Evolutionary conservation across 2,888 invertebrate species (phyloP), one percentile per base, ranked within the genome.

Genomic region (Brachycybe producta): DNA sequence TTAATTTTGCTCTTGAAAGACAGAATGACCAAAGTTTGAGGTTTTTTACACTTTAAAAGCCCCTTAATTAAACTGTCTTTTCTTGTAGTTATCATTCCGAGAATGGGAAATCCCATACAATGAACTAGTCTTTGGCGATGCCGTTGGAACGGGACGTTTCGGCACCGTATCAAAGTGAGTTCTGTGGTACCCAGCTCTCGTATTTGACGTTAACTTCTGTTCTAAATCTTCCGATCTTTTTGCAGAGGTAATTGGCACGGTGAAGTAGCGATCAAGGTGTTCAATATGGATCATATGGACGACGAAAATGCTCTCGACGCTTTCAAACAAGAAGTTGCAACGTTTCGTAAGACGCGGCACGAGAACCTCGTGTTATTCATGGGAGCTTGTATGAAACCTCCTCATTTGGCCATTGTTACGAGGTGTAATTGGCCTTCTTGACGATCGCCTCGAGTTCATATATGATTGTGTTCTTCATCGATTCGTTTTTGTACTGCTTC

Each of bases 31-130:
- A n/a, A n/a, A n/a, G n/a, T n/a, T n/a, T n/a, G n/a, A n/a, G n/a
- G n/a, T n/a, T n/a, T n/a, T n/a, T n/a, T n/a, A n/a, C n/a, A n/a
- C n/a, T n/a, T n/a, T n/a, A n/a, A n/a, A n/a, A n/a, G n/a, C n/a
- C n/a, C n/a, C 32, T 32, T 11, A 13, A 11, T 32, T 32, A 11
- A 32, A 41, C 32, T 36, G 57, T 69, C 35, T 52, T 42, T 54
- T 49, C 19, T 35, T 45, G 28, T 69, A 83, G 83, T 70, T 90
- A 57, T 90, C 88, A 1, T 79, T 88, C 73, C 78, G 87, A 62
- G 94, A 95, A 66, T 95, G 95, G 95, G 92, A 95, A 72, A 95
- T 95, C 66, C 92, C 94, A n/a, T 94, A 80, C 71, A 87, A 90
- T 65, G 92, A 95, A 69, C 70, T 95, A 57, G 79, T 80, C 60